Evolutionary conservation across 1,140 invertebrate species (phyloP).

Genomic region (Formica exsecta): DNA sequence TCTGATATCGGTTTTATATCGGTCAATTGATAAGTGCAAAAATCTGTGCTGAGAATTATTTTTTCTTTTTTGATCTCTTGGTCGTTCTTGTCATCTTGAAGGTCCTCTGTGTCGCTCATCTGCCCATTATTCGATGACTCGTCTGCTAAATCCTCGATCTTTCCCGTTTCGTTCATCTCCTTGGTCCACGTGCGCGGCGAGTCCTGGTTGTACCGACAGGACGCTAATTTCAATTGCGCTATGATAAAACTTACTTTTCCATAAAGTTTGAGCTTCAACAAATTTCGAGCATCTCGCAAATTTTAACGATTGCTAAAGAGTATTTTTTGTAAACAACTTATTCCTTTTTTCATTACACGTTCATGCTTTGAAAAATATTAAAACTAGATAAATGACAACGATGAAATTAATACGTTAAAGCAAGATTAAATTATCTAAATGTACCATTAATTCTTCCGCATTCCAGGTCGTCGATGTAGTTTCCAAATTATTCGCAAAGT

Average conservation of each 20-base stretch:
- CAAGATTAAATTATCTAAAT: constrained; percentile 20
- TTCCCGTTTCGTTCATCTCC: constrained; percentile 3
- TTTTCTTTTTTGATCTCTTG: constrained; percentile 6
- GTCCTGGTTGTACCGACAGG: constrained; percentile 76
- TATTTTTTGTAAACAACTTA: neutral
- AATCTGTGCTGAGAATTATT: neutral
- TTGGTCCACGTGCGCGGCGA: constrained; percentile 44
- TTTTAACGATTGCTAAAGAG: constrained; percentile 5
- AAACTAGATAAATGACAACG: neutral
- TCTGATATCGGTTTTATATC: neutral
- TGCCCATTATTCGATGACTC: neutral
- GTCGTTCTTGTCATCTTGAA: neutral
- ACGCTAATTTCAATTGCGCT: constrained; percentile 73
- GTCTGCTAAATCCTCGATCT: constrained; percentile 22
- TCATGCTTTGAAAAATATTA: neutral
- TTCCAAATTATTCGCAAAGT: neutral
- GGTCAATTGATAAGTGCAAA: constrained; percentile 12
- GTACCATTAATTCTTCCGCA: constrained; percentile 43
- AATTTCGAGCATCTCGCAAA: constrained; percentile 27
- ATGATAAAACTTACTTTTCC: constrained; percentile 72
- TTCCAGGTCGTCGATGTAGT: neutral
- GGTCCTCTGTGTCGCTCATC: neutral
- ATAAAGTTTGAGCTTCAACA: constrained; percentile 50
- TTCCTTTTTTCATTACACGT: neutral
- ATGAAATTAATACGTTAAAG: constrained; percentile 17